Evolutionary conservation across 1,140 invertebrate species (phyloP).

Genomic region (Zaprionus taronus): DNA sequence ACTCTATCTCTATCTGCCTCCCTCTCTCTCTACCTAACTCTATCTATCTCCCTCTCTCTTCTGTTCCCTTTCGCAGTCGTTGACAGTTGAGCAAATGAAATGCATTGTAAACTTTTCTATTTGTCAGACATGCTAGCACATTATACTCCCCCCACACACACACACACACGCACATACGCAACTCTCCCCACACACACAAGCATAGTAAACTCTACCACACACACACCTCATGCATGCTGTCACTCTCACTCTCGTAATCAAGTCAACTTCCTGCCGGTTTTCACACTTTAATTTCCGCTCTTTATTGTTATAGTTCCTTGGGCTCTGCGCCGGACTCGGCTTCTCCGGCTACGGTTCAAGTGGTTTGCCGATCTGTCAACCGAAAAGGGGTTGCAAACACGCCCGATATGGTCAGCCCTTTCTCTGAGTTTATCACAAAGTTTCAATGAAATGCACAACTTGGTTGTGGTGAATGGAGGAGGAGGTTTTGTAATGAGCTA

Average conservation of each 20-base stretch:
- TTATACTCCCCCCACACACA: constrained; percentile 29
- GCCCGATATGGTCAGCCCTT: constrained; percentile 13
- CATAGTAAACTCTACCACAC: background rate
- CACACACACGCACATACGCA: constrained; percentile 25
- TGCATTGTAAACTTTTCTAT: constrained; percentile 78
- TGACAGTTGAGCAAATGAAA: constrained; percentile 68
- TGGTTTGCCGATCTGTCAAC: constrained; percentile 49
- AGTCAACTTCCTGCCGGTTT: constrained; percentile 77
- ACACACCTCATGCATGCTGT: background rate
- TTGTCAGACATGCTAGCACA: constrained; percentile 53
- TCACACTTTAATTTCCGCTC: constrained; percentile 82
- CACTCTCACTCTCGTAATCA: constrained; percentile 67
- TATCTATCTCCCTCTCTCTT: background rate
- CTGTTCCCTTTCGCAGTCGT: constrained; percentile 37
- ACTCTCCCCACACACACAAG: constrained; percentile 11
- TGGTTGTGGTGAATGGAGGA: background rate
- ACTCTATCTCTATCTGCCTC: background rate
- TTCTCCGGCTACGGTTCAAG: constrained; percentile 43
- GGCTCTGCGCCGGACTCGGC: constrained; percentile 26
- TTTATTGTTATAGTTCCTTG: constrained; percentile 76
- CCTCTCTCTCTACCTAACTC: background rate
- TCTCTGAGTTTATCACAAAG: constrained; percentile 14
- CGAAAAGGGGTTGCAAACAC: constrained; percentile 35
- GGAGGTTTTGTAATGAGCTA: constrained; percentile 3
- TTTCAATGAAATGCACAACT: constrained; percentile 38